Base-by-base conservation (phyloP, 2,113 vertebrate genomes). In the Leucoraja erinaceus region DNA sequence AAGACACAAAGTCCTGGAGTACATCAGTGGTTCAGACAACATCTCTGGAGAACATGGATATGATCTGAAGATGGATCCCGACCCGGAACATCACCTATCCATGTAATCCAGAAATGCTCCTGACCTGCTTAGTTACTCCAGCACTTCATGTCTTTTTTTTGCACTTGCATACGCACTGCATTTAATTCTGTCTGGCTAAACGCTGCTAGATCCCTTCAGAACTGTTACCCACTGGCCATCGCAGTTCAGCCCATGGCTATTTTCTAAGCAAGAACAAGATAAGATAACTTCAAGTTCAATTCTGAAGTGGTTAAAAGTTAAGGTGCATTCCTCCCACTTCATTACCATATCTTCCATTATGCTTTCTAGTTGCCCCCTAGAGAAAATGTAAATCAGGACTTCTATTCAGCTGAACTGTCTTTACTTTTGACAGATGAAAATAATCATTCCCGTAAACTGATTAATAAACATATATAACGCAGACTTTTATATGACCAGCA, bases 401-500 rank as follows among this genome's bases (percentile, higher is more conserved):
- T 86, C 54, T 86, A 59, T 25, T 86, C 54, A 59, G 28, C 59
- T 63, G 16, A 59, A 31, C 70, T 63, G 83, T 88, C 83, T 88
- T 88, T 88, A 88, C 83, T 63, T 88, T 5, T 88, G 83, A 66
- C 83, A 88, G 83, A 88, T 66, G 61, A 63, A 88, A 88, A 88
- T 63, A 88, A 88, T 88, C 59, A 88, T 88, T 88, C 83, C 83
- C 63, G 83, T 63, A 88, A 88, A 63, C 83, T 88, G 83, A 88
- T 88, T 88, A 66, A 88, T 61, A 66, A 63, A 88, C 59, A 88
- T 88, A 88, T 88, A 88, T 88, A 88, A 66, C 61, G 63, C 59
- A 63, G 59, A 88, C 59, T 88, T 88, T 88, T 88, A 88, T 88
- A 66, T 31, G 59, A 28, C 83, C 5, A 18, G 59, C 83, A 88